These are phyloP conservation scores for Synchiropus splendidus DNA, from an alignment of 2,113 vertebrate species.

Conservation along the genomic window DNA sequence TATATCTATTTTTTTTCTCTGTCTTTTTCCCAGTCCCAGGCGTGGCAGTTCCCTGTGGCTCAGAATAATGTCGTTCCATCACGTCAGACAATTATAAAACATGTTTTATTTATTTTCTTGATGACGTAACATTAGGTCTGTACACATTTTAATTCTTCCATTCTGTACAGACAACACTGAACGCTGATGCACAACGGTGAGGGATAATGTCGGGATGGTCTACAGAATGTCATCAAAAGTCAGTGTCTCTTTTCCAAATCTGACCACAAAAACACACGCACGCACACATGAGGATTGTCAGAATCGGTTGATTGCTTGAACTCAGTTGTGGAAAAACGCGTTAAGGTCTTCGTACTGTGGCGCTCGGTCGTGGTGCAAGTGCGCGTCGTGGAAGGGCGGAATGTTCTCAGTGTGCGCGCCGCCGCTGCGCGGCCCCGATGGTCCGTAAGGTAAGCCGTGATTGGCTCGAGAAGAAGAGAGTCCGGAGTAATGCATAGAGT, in stretches of 20 bases:
- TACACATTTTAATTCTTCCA: slow-evolving; percentile 44
- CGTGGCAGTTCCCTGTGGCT: not conserved
- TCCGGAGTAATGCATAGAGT: slow-evolving; percentile 95
- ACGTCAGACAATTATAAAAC: slow-evolving; percentile 59
- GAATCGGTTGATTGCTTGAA: not conserved
- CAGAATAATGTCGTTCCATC: slow-evolving; percentile 22
- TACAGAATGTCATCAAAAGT: slow-evolving; percentile 39
- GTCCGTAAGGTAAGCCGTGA: slow-evolving; percentile 78
- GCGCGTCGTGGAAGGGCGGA: slow-evolving; percentile 86
- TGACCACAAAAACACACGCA: not conserved
- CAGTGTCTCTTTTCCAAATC: slow-evolving; percentile 5
- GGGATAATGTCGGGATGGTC: slow-evolving; percentile 49
- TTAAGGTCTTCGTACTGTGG: slow-evolving; percentile 94
- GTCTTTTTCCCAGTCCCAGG: too few species aligned
- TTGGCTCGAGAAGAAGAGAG: slow-evolving; percentile 75
- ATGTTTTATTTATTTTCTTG: slow-evolving; percentile 45
- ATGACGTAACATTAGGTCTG: slow-evolving; percentile 46
- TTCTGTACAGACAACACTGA: slow-evolving; percentile 52
- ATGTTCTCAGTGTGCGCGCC: slow-evolving; percentile 87
- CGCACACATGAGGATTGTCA: slow-evolving; percentile 27
- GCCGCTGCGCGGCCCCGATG: slow-evolving; percentile 79
- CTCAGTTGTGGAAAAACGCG: slow-evolving; percentile 92
- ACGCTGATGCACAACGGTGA: slow-evolving; percentile 51
- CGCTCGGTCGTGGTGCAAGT: slow-evolving; percentile 84
- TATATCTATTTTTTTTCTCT: too few species aligned